Conservation (phyloP, 2,113 vertebrate species). For the Trichechus manatus region DNA sequence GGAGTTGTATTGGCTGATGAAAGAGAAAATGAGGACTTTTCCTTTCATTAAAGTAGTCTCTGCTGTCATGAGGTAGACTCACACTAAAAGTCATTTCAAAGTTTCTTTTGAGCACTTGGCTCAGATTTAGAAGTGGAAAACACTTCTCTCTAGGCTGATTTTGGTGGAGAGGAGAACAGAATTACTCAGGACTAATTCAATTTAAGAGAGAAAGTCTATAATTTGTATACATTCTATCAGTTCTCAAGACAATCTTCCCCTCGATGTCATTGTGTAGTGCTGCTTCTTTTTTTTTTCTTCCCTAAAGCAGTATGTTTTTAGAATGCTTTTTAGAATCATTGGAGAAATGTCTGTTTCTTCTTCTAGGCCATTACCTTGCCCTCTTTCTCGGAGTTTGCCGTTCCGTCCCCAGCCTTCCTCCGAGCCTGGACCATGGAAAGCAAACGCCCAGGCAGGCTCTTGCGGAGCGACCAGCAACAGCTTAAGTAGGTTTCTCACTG, state of each 20-base stretch:
- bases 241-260: not conserved
- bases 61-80: not conserved
- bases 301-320: not conserved
- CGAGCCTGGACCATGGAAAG: slow-evolving; percentile 94
- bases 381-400: slow-evolving; percentile 82
- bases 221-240: not conserved
- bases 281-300: not conserved
- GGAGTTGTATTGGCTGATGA: too few species aligned
- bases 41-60: not conserved
- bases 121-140: not conserved
- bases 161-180: not conserved
- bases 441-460: slow-evolving; percentile 86
- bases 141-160: not conserved
- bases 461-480: slow-evolving; percentile 87
- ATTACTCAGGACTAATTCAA: not conserved
- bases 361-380: slow-evolving; percentile 91
- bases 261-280: not conserved
- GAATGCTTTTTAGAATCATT: not conserved
- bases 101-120: not conserved
- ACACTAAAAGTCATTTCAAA: not conserved
- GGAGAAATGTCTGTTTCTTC: slow-evolving; percentile 41
- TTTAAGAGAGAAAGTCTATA: not conserved
- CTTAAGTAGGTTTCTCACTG: slow-evolving; percentile 88
- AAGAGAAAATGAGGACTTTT: not conserved
- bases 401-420: slow-evolving; percentile 90